Base-by-base conservation (phyloP, 2,113 vertebrate species). In the Parotia lawesii region DNA sequence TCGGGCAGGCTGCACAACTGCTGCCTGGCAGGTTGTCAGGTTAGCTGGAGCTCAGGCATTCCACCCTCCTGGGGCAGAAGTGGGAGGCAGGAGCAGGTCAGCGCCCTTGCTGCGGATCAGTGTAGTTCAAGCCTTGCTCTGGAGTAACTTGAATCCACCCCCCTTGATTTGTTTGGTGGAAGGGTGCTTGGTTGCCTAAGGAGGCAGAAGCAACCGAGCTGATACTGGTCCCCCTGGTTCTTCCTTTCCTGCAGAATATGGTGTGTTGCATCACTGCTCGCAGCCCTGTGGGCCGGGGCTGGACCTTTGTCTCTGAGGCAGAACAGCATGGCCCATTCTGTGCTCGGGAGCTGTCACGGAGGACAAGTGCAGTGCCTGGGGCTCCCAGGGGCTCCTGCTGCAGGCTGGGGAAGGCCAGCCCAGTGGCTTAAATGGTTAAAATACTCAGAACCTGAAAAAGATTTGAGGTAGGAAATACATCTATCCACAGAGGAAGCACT, bases 11-110 rank as follows among this genome's bases (percentile, higher is more conserved):
- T n/a, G 64, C 76, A 53, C 54, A 53, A 2, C 57, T 13, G 27
- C 79, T 0, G 8, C 77, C 66, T 44, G 66, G 44, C 35, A 48
- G 23, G 10, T 13, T 28, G 50, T 69, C 76, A 48, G 11, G 29
- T 35, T 1, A 29, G 53, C 87, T 0, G 11, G 10, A n/a, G 60
- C 65, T 81, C 1, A 0, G 54, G 29, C 51, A 4, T 16, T 20
- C 3, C 57, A 33, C 47, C 33, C 22, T 53, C 15, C 54, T 8
- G 37, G 58, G 61, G 65, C 57, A 33, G 51, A 11, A 45, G n/a
- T 0, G 1, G 45, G 40, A n/a, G 81, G 42, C 45, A 65, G 74
- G 74, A 62, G 28, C 18, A 5, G 72, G 6, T 50, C 60, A 5
- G 38, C 24, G 81, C 38, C 56, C 35, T 58, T 0, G 0, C 61